Percentiles rank a stretch among this genome's conserved stretches.
Evolutionary conservation across 2,113 vertebrate species (phyloP).

Genomic region (Seriola quinqueradiata): DNA sequence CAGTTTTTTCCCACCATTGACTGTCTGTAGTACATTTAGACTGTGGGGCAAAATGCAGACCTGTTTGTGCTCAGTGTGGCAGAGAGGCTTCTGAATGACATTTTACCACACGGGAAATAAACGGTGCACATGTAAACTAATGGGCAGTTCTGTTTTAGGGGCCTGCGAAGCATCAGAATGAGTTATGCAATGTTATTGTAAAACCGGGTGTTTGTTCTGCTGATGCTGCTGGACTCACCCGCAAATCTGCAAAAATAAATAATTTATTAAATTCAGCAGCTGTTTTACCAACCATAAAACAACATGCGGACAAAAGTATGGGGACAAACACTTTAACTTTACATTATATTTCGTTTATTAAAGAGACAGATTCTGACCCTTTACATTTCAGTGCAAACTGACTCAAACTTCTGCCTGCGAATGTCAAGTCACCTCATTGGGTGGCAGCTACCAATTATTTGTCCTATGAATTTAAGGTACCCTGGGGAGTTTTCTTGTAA

Average conservation of each 20-base stretch:
- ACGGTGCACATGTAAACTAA: background rate
- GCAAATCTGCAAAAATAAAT: background rate
- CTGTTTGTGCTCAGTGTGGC: background rate
- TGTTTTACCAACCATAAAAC: background rate
- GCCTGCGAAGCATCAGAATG: background rate
- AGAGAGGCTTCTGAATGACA: slow-evolving; percentile 2
- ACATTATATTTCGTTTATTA: too few species aligned
- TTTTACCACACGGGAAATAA: slow-evolving; percentile 8
- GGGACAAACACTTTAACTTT: too few species aligned
- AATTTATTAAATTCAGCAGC: background rate
- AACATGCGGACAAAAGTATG: background rate
- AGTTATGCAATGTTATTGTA: slow-evolving; percentile 5
- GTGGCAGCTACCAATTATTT: too few species aligned
- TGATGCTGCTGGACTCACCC: background rate
- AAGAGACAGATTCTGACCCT: too few species aligned
- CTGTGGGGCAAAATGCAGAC: slow-evolving; percentile 9
- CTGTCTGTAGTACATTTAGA: slow-evolving; percentile 43
- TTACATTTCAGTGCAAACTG: too few species aligned
- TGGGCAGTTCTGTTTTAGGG: background rate
- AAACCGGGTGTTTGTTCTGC: background rate
- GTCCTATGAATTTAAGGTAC: too few species aligned
- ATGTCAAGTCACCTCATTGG: too few species aligned
- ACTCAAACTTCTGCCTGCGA: too few species aligned
- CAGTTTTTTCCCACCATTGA: slow-evolving; percentile 73
- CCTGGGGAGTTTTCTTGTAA: too few species aligned